Base-by-base conservation (phyloP, 2,797 vertebrate genomes). In the Sebastes matsubarae region DNA sequence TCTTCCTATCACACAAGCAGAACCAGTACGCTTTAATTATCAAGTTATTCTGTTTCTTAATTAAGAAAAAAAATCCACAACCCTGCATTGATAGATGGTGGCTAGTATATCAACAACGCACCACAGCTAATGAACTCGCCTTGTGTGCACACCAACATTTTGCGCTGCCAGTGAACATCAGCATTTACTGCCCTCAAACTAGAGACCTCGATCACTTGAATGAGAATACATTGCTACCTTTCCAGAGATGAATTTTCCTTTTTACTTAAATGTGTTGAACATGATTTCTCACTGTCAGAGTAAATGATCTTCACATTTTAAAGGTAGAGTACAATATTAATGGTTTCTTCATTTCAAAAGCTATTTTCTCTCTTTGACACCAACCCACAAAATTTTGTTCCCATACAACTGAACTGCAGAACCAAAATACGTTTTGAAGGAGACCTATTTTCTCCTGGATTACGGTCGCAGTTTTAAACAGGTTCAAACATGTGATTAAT, bases 161-260 rank as follows among this genome's bases (percentile, higher is more conserved):
- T 14, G 16, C 2, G 6, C 18, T 54, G 34, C 27, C 42, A 38
- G 52, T 54, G 5, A 82, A 54, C 60, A 54, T 60, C 69, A 60
- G 9, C 24, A 46, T 69, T 69, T 27, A 55, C 72, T 60, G 30
- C 82, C 74, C 79, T 81, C 77, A 78, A 77, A 65, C 68, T 58
- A 60, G 52, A 88, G 68, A 63, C 75, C 60, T 25, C 8, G 29
- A 82, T 85, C 88, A 79, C 77, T 68, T 77, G 64, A 89, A 85
- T 32, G 80, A 72, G 50, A 75, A 42, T 66, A 70, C 54, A 14
- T 59, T 24, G 86, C 61, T 61, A 5, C 27, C 55, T 75, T 78
- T 73, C 25, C 0, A 61, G 25, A 75, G 65, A 52, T 63, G 9
- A 58, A 8, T 38, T 72, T 13, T 52, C 11, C 57, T 65, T 77